Evolutionary conservation across 2,888 invertebrate genomes (phyloP), one percentile per base, ranked within the genome.

Genomic region (Cecidostiba fungosa): DNA sequence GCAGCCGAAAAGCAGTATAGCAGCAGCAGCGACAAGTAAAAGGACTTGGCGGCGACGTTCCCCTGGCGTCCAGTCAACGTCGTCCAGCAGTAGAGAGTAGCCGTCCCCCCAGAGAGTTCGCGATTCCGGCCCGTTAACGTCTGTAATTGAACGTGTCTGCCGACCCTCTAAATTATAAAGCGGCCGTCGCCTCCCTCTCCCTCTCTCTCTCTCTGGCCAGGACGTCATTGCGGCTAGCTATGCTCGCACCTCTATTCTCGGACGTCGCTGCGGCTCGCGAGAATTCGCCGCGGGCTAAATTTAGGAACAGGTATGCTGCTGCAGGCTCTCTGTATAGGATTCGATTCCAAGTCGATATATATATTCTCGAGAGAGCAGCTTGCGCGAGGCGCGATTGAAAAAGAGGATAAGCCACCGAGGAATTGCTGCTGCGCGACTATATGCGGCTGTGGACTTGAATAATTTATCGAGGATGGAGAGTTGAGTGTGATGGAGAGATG

Each of bases 71-170:
- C 50, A 54, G 70, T 79, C 79, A 77, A 79, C 69, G 79, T 70
- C 70, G 70, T 6, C 19, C 62, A 5, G 3, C 19, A 32, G 23
- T 14, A 36, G 36, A 8, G 72, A 19, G 6, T 19, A 10, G 43
- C 39, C 72, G 16, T 5, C 12, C n/a, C 72, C 26, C 23, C n/a
- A 19, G 72, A 23, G 72, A 23, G 12, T 76, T 5, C 32, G 82
- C 77, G 77, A 77, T 77, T 82, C 82, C 54, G 54, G 70, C 50
- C 80, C 80, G 80, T 59, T 76, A 82, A 77, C 82, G 77, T 82
- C 77, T 77, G 82, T 77, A 70, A 82, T 82, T 82, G 82, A 82
- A 82, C 77, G 76, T 76, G 70, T 70, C 82, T 50, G 54, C 43
- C 73, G 72, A 59, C 54, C 39, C 73, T 62, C 73, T 81, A 81